Base-by-base conservation (phyloP, 2,888 invertebrate genomes). In the Lasioglossum marginatum region DNA sequence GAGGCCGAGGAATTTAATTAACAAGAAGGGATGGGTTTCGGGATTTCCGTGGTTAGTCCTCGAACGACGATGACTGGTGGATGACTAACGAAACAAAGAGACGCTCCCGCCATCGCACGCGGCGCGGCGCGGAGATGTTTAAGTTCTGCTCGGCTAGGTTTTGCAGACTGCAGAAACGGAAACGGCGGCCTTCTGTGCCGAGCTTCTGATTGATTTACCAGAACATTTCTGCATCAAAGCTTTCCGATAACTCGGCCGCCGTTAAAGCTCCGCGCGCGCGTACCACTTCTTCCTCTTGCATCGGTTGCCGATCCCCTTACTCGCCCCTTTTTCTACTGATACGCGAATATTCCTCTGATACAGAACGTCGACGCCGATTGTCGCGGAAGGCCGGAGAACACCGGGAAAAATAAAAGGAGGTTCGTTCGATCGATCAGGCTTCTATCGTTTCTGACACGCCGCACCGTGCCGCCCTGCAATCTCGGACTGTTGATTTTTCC, bases 211-310 rank as follows among this genome's bases (percentile, higher is more conserved):
- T 83, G 85, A 83, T 79, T 79, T 79, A 85, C 37, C 79, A n/a
- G 72, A 60, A 48, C 72, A 48, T 72, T 48, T 77, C 74, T 27
- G 63, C 78, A 79, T 85, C 84, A 85, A 66, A 83, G 83, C 76
- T 83, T 85, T 76, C 83, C 85, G 85, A 85, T 83, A 85, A 83
- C 76, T 76, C 52, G 63, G 34, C 14, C 71, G 48, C 52, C 52
- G 81, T 66, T 77, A 6, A 68, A 82, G 57, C 68, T 34, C 34
- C 16, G 4, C 71, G 66, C 23, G 57, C 52, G 57, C 34, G 60
- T 23, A 23, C 23, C 45, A 23, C 45, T 34, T 43, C 52, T 8
- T 60, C n/a, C 43, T 71, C 71, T 72, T 19, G 31, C 72, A 14
- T 75, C 45, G 45, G 12, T 23, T 12, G 70, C 45, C 10, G 73